Conservation (phyloP, 2,888 invertebrate genomes). For the Digitonthophagus gazella region DNA sequence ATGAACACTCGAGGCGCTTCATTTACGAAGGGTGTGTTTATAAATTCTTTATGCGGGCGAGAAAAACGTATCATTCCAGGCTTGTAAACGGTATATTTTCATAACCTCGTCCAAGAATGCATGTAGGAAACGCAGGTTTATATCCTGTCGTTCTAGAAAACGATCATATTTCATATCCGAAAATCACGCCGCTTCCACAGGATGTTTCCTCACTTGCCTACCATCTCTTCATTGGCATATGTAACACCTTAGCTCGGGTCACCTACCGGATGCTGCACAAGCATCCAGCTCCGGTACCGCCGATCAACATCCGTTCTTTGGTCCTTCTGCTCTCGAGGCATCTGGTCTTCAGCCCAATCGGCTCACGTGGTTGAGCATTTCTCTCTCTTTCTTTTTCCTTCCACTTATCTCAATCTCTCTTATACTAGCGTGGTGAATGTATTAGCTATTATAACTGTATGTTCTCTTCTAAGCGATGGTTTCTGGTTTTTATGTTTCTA, state of each 20-base stretch:
- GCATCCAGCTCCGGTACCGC: slow-evolving; percentile 18
- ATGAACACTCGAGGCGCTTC: too few relatives aligned
- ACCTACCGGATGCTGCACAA: slow-evolving; percentile 16
- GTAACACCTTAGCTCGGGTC: slow-evolving; percentile 18
- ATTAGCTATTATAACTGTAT: neutral
- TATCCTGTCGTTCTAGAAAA: too few relatives aligned
- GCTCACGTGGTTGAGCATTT: neutral
- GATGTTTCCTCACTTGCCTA: slow-evolving; percentile 7
- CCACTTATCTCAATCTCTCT: neutral
- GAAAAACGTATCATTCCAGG: too few relatives aligned
- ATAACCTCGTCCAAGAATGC: too few relatives aligned
- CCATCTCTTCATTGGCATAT: slow-evolving; percentile 4
- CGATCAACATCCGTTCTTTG: slow-evolving; percentile 17
- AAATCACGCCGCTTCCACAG: slow-evolving; percentile 6
- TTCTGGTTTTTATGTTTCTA: neutral
- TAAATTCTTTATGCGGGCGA: too few relatives aligned
- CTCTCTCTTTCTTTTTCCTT: neutral
- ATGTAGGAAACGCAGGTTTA: too few relatives aligned
- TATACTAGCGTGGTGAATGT: neutral
- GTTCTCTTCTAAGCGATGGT: neutral
- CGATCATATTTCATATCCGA: neutral
- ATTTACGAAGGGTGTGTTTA: too few relatives aligned
- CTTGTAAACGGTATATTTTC: too few relatives aligned
- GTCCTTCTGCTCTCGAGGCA: slow-evolving; percentile 3
- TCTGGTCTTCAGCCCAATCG: slow-evolving; percentile 7